Evolutionary conservation across 2,888 invertebrate species (phyloP).

Genomic region (Anoncus sp.): DNA sequence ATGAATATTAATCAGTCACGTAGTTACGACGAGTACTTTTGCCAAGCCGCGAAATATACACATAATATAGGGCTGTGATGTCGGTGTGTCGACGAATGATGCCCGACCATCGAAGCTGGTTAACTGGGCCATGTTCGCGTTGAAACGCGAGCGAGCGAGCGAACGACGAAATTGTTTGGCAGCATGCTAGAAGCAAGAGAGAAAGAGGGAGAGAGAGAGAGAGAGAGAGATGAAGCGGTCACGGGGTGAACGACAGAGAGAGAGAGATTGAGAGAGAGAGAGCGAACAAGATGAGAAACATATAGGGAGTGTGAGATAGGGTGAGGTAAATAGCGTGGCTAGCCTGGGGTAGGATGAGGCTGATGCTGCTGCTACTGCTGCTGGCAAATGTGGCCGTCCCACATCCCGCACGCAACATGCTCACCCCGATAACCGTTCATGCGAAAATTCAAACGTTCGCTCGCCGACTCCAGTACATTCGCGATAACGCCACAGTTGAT

Average conservation of each 20-base stretch:
- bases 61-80: slow-evolving; percentile 33
- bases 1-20: slow-evolving; percentile 26
- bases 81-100: slow-evolving; percentile 51
- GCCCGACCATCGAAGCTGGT: slow-evolving; percentile 55
- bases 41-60: slow-evolving; percentile 11
- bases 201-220: slow-evolving; percentile 41
- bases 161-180: slow-evolving; percentile 56
- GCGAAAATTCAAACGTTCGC: slow-evolving; percentile 78
- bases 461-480: slow-evolving; percentile 63
- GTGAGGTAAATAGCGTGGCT: slow-evolving; percentile 35
- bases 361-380: slow-evolving; percentile 38
- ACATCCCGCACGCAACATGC: slow-evolving; percentile 68
- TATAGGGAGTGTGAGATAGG: slow-evolving; percentile 44
- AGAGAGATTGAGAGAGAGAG: slow-evolving; percentile 38
- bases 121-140: slow-evolving; percentile 61
- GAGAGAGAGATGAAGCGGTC: slow-evolving; percentile 29
- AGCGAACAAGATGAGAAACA: slow-evolving; percentile 7
- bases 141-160: slow-evolving; percentile 36
- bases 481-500: slow-evolving; percentile 62
- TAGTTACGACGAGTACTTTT: slow-evolving; percentile 40
- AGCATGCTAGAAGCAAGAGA: slow-evolving; percentile 47
- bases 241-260: slow-evolving; percentile 37
- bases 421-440: slow-evolving; percentile 76
- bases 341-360: slow-evolving; percentile 23
- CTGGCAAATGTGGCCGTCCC: slow-evolving; percentile 63